Percentiles rank a stretch among this genome's conserved stretches.
Evolutionary conservation across 2,888 invertebrate species (phyloP).

Genomic region (Odontomyia ornata): DNA sequence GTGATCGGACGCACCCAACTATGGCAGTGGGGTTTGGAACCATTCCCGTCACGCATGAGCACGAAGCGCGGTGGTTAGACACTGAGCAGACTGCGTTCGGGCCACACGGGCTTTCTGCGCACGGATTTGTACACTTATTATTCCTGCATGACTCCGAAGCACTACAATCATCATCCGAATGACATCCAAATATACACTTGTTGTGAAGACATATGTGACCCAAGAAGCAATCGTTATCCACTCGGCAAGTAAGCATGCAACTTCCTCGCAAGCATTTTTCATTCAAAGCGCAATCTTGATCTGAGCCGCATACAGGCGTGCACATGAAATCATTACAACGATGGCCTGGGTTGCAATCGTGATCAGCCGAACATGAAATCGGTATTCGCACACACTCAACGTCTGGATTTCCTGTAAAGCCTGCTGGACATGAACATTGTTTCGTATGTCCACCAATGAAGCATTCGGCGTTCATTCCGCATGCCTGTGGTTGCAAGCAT

Average conservation of each 20-base stretch:
- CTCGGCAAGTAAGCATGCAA: slow-evolving; percentile 86
- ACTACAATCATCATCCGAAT: slow-evolving; percentile 86
- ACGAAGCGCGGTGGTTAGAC: slow-evolving; percentile 81
- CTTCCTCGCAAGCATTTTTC: slow-evolving; percentile 86
- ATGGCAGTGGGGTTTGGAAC: slow-evolving; percentile 90
- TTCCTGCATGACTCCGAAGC: slow-evolving; percentile 83
- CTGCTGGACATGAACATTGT: slow-evolving; percentile 83
- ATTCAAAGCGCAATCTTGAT: slow-evolving; percentile 87
- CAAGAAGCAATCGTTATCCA: slow-evolving; percentile 91
- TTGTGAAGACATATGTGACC: slow-evolving; percentile 89
- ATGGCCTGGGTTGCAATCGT: slow-evolving; percentile 77
- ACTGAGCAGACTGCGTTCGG: slow-evolving; percentile 85
- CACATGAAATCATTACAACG: slow-evolving; percentile 85
- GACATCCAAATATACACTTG: slow-evolving; percentile 86
- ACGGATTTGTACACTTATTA: slow-evolving; percentile 83
- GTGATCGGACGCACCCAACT: slow-evolving; percentile 85
- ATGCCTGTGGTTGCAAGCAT: slow-evolving; percentile 77
- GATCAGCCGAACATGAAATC: slow-evolving; percentile 74
- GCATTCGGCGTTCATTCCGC: slow-evolving; percentile 86
- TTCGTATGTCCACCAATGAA: slow-evolving; percentile 75
- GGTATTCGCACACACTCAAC: slow-evolving; percentile 90
- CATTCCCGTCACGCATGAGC: slow-evolving; percentile 80
- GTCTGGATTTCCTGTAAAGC: slow-evolving; percentile 85
- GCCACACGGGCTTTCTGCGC: slow-evolving; percentile 80
- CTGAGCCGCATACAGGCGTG: slow-evolving; percentile 76